A percentile compares a stretch with the other conserved stretches of the same genome.
phyloP scores from a whole-genome alignment of 1,140 invertebrate genomes.

The Venustaconcha ellipsiformis region DNA sequence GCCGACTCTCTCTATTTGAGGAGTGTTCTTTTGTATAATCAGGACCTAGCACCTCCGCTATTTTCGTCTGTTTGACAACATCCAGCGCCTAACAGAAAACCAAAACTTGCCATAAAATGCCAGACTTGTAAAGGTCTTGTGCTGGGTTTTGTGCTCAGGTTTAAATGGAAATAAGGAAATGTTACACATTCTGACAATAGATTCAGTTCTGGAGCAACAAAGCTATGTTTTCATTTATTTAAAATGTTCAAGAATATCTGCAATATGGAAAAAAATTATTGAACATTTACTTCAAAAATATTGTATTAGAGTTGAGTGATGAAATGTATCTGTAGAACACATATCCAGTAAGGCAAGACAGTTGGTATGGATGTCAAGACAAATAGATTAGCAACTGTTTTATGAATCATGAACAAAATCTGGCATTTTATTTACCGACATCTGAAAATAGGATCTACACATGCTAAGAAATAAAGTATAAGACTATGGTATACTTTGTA shows the following conservation, averaged over 20 bases:
- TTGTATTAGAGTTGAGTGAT: no score
- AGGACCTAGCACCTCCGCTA: conserved; percentile 76
- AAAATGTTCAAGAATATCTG: background rate
- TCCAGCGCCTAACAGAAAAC: conserved; percentile 80
- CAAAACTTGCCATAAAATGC: conserved; percentile 46
- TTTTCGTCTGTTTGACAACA: conserved; percentile 90
- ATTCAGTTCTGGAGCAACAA: conserved; percentile 2
- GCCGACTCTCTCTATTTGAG: conserved; percentile 64
- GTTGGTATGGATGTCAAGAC: no score
- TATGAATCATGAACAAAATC: no score
- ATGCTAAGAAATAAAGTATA: no score
- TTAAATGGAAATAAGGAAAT: background rate
- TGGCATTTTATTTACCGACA: no score
- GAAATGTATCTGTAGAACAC: no score
- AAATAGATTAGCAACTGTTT: no score
- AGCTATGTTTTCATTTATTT: background rate
- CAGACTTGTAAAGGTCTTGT: background rate
- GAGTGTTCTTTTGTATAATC: conserved; percentile 56
- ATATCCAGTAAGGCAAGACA: no score
- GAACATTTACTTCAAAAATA: no score
- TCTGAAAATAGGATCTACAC: no score
- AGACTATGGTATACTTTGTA: no score
- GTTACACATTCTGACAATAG: background rate
- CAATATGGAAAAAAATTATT: background rate
- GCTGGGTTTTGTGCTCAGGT: no score